phyloP scores from a whole-genome alignment of 2,888 invertebrate species.

The Ceratothoa steindachneri region DNA sequence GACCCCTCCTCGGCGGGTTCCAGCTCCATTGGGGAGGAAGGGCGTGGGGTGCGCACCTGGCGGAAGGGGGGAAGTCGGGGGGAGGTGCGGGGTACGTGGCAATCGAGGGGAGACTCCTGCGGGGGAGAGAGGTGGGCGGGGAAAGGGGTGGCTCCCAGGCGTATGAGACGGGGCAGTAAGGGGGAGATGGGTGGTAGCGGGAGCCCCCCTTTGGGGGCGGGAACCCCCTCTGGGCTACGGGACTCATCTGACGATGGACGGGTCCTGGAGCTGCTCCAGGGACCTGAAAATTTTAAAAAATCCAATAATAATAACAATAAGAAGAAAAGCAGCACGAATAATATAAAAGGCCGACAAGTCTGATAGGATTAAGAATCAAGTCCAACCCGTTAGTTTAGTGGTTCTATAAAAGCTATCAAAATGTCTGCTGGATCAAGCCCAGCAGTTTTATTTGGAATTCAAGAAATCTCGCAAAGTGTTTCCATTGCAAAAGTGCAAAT shows the following conservation, averaged over 20 bases:
- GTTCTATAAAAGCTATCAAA: no score
- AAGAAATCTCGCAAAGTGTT: no score
- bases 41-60: conserved; percentile 24
- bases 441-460: no score
- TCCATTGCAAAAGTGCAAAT: no score
- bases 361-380: no score
- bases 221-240: conserved; percentile 20
- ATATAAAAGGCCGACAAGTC: no score
- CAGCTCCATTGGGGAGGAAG: conserved; percentile 39
- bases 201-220: conserved; percentile 16
- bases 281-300: conserved; percentile 17
- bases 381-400: no score
- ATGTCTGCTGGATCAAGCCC: no score
- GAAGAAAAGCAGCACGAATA: conserved; percentile 11
- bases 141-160: conserved; percentile 19
- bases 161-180: conserved; percentile 17
- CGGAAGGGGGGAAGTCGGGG: conserved; percentile 35
- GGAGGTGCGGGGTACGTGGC: conserved; percentile 27
- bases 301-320: conserved; percentile 24
- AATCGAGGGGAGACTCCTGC: conserved; percentile 33
- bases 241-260: no score
- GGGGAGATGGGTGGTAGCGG: conserved; percentile 33
- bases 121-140: conserved; percentile 19
- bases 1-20: conserved; percentile 24
- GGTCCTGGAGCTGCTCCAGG: no score